These are phyloP conservation scores for Poecilia velifera DNA, from an alignment of 2,797 vertebrate genomes.

Conservation along the genomic window DNA sequence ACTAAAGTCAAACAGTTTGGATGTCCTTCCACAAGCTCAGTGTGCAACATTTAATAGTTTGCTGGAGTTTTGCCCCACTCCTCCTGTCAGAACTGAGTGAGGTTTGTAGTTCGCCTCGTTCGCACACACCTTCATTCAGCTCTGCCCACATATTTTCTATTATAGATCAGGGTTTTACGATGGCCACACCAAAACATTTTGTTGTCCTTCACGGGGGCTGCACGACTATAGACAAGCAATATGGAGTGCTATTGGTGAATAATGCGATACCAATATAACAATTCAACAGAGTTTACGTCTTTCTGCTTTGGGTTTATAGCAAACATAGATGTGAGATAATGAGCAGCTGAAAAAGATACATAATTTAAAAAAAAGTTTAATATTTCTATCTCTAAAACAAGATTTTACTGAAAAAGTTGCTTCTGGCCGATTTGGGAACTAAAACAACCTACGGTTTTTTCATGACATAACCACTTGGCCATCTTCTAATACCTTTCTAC, in stretches of 20 bases:
- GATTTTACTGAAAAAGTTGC: not conserved
- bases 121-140: not conserved
- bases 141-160: not conserved
- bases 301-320: not conserved
- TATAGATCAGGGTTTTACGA: not conserved
- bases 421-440: not conserved
- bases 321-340: not conserved
- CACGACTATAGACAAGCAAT: not conserved
- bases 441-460: not conserved
- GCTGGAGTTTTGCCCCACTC: not conserved
- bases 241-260: not conserved
- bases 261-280: not conserved
- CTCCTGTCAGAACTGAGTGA: not conserved
- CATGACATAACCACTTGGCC: not conserved
- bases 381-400: not conserved
- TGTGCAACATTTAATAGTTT: not conserved
- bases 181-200: not conserved
- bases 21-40: not conserved
- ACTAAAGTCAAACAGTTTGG: not conserved
- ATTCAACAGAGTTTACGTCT: not conserved
- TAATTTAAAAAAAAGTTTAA: not conserved
- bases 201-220: not conserved
- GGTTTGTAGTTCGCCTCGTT: not conserved
- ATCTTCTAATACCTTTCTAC: not conserved
- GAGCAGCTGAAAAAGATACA: not conserved